These are phyloP conservation scores for Echeneis naucrates DNA, from an alignment of 2,797 vertebrate species.

Conservation along the genomic window DNA sequence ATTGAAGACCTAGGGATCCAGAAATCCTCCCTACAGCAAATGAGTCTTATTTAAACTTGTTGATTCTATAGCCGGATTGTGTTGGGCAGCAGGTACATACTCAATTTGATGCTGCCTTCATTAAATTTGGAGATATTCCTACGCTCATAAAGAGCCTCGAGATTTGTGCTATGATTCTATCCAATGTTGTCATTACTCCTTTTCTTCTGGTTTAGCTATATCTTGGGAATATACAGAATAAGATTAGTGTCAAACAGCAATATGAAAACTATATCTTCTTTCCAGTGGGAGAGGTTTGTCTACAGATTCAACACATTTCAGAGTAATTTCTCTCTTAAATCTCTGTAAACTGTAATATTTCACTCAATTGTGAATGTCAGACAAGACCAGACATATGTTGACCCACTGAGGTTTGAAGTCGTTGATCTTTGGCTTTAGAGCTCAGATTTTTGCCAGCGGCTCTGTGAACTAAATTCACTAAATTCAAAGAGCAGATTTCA, in stretches of 20 bases:
- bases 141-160: not conserved
- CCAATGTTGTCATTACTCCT: not conserved
- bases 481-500: slow-evolving; percentile 4
- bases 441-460: not conserved
- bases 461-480: not conserved
- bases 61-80: not conserved
- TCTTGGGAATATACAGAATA: not conserved
- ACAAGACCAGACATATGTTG: not conserved
- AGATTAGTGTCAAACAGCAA: too few relatives aligned
- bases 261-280: not conserved
- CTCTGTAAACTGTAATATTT: not conserved
- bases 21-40: slow-evolving; percentile 5
- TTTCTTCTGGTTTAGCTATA: not conserved
- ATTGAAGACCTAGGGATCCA: slow-evolving; percentile 18
- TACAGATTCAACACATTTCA: not conserved
- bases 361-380: not conserved
- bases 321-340: not conserved
- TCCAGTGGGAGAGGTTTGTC: not conserved
- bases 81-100: not conserved
- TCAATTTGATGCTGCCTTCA: not conserved
- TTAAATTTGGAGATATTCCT: not conserved
- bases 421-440: not conserved
- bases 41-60: not conserved
- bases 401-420: not conserved
- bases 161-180: not conserved